A percentile compares a stretch with the other conserved stretches of the same genome.
phyloP scores from a whole-genome alignment of 2,888 invertebrate species.

The Tethea ocularis region DNA sequence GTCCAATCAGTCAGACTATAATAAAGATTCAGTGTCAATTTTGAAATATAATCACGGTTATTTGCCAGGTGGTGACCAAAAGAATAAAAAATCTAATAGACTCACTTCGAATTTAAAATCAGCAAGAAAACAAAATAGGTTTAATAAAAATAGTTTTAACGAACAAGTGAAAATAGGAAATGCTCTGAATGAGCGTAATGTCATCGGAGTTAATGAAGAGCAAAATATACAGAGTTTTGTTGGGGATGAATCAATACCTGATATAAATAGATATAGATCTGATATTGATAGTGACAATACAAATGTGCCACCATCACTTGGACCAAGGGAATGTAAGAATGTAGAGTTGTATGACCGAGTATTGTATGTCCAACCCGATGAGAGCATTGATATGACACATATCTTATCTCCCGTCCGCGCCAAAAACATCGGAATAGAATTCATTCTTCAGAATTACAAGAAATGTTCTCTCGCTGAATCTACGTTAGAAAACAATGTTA shows the following conservation, averaged over 20 bases:
- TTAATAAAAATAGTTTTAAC: slow-evolving; percentile 47
- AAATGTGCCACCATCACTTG: slow-evolving; percentile 54
- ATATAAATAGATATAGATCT: slow-evolving; percentile 66
- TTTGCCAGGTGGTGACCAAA: slow-evolving; percentile 46
- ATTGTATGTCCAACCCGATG: slow-evolving; percentile 68
- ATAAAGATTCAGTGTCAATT: slow-evolving; percentile 53
- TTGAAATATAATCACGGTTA: slow-evolving; percentile 67
- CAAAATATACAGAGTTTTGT: slow-evolving; percentile 64
- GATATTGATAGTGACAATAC: slow-evolving; percentile 48
- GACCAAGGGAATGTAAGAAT: slow-evolving; percentile 65
- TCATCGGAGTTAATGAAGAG: slow-evolving; percentile 55
- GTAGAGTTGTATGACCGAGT: slow-evolving; percentile 54
- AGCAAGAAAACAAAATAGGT: slow-evolving; percentile 23
- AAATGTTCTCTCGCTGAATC: slow-evolving; percentile 66
- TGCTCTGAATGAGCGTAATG: slow-evolving; percentile 63
- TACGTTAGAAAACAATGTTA: slow-evolving; percentile 44
- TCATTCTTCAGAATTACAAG: slow-evolving; percentile 68
- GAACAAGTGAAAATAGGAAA: slow-evolving; percentile 72
- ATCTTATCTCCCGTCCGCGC: slow-evolving; percentile 63
- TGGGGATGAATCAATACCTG: slow-evolving; percentile 65
- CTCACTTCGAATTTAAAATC: slow-evolving; percentile 14
- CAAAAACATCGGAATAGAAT: slow-evolving; percentile 64
- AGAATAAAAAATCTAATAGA: slow-evolving; percentile 27
- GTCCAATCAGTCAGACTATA: slow-evolving; percentile 55
- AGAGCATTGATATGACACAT: slow-evolving; percentile 62